Percentiles rank a stretch among this genome's conserved stretches.
phyloP scores from a whole-genome alignment of 2,888 invertebrate species.

The Eurytoma adleriae region DNA sequence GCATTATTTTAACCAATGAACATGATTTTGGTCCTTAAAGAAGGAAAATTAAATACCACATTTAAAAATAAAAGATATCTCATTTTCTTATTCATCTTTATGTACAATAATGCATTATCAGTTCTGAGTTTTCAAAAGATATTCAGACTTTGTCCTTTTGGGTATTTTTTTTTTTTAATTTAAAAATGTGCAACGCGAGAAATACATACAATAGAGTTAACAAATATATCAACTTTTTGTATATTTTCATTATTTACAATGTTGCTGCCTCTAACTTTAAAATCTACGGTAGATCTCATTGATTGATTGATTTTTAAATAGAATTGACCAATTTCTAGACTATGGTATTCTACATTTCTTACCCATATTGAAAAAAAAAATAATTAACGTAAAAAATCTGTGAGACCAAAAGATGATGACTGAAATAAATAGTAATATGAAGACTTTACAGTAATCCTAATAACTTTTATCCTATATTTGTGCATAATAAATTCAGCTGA shows the following conservation, averaged over 20 bases:
- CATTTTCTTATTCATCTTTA: constrained; percentile 29
- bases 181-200: constrained; percentile 54
- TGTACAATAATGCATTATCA: constrained; percentile 46
- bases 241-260: constrained; percentile 61
- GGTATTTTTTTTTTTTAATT: constrained; percentile 47
- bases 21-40: constrained; percentile 36
- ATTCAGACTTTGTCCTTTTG: constrained; percentile 52
- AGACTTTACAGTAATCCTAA: constrained; percentile 44
- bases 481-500: constrained; percentile 43
- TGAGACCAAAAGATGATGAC: constrained; percentile 43
- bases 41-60: constrained; percentile 40
- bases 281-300: constrained; percentile 47
- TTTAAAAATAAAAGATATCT: constrained; percentile 25
- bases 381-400: constrained; percentile 36
- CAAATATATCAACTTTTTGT: constrained; percentile 61
- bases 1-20: constrained; percentile 18
- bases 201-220: constrained; percentile 56
- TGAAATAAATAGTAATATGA: constrained; percentile 41
- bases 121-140: constrained; percentile 38
- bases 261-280: constrained; percentile 52
- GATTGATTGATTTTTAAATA: constrained; percentile 27
- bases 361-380: constrained; percentile 31
- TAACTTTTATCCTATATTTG: constrained; percentile 29
- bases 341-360: constrained; percentile 36
- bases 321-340: constrained; percentile 39